Evolutionary conservation across 2,113 vertebrate genomes (phyloP).

Genomic region (Ageneiosus marmoratus): DNA sequence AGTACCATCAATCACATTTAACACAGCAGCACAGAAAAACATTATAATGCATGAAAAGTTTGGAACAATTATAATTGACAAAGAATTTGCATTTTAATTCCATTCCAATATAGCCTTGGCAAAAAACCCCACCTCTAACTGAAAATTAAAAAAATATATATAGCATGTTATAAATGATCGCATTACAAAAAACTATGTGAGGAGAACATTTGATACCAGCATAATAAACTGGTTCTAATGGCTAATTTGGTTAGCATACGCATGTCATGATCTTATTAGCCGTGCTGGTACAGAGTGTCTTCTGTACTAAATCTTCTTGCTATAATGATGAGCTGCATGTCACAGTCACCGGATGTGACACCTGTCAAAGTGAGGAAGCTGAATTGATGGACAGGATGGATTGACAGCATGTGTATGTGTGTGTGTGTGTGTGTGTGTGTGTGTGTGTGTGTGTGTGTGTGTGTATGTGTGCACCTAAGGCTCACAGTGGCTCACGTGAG

Average conservation of each 20-base stretch:
- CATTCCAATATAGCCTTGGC: background rate
- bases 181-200: background rate
- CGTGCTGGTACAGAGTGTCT: conserved; percentile 9
- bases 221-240: conserved; percentile 28
- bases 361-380: conserved; percentile 20
- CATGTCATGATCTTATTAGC: conserved; percentile 49
- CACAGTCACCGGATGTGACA: conserved; percentile 22
- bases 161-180: background rate
- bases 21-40: background rate
- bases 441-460: conserved; percentile 23
- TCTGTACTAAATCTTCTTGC: background rate
- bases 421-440: conserved; percentile 23
- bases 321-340: conserved; percentile 36
- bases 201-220: conserved; percentile 26
- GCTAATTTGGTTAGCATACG: conserved; percentile 46
- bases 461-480: background rate
- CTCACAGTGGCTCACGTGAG: background rate
- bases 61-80: background rate
- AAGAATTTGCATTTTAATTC: background rate
- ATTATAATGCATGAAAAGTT: background rate
- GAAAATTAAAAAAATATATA: background rate
- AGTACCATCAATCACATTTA: conserved; percentile 12
- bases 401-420: conserved; percentile 10
- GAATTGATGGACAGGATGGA: conserved; percentile 16
- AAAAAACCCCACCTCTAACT: no score